Evolutionary conservation across 64 coral and sea anemone species (phyloP).

Genomic region (Exaiptasia diaphana): DNA sequence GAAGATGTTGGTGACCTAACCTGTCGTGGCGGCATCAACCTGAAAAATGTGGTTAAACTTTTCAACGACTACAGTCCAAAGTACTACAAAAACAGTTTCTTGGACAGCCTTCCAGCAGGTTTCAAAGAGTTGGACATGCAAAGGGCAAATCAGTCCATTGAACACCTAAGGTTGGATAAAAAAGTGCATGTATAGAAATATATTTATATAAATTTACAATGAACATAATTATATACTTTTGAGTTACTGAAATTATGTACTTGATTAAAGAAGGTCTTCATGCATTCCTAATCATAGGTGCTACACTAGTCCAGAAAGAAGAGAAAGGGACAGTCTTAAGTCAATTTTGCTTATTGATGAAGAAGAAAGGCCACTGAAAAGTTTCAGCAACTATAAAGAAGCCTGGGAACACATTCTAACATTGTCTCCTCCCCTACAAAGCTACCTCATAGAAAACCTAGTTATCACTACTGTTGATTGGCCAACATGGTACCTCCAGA

Average conservation of each 20-base stretch:
- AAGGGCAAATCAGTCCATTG: background rate
- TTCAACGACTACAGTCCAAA: background rate
- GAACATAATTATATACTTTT: background rate
- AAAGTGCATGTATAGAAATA: background rate
- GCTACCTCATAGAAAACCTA: background rate
- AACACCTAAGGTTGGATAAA: background rate
- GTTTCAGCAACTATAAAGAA: background rate
- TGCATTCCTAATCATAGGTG: background rate
- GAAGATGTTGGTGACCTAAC: background rate
- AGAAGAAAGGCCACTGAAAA: background rate
- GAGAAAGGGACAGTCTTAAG: background rate
- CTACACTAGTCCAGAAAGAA: background rate
- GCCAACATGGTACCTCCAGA: slow-evolving; percentile 54
- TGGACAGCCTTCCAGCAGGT: background rate
- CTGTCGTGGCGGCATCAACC: slow-evolving; percentile 24
- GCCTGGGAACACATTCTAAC: background rate
- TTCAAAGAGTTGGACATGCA: slow-evolving; percentile 11
- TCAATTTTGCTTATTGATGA: background rate
- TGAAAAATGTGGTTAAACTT: background rate
- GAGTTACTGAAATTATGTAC: too few species aligned
- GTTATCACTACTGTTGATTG: slow-evolving; percentile 46
- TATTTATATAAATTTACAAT: background rate
- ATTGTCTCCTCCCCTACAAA: background rate
- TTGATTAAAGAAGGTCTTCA: background rate
- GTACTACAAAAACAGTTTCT: background rate